Conservation (phyloP, 2,797 vertebrate species). For the Stomatorhinus walkeri region DNA sequence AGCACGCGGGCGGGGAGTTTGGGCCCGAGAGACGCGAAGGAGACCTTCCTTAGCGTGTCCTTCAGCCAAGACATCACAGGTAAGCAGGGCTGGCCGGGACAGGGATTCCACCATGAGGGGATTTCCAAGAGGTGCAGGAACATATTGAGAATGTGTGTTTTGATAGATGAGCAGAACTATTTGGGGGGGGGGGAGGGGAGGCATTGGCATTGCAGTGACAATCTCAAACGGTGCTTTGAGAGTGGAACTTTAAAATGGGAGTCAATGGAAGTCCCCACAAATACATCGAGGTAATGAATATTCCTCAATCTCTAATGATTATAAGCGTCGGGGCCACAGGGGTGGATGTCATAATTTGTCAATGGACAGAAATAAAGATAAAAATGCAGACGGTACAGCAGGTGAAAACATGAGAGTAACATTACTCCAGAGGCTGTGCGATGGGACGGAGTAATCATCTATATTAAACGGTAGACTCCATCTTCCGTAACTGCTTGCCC, state of each 20-base stretch:
- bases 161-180: background rate
- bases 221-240: background rate
- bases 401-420: background rate
- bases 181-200: background rate
- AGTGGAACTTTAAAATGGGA: background rate
- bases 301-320: background rate
- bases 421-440: background rate
- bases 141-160: background rate
- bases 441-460: background rate
- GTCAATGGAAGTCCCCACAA: background rate
- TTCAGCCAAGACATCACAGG: conserved; percentile 70
- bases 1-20: conserved; percentile 37
- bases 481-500: background rate
- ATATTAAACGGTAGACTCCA: background rate
- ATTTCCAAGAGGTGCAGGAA: background rate
- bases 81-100: conserved; percentile 37
- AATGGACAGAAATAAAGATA: background rate
- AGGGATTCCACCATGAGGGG: background rate
- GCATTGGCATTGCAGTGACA: background rate
- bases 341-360: background rate
- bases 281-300: background rate
- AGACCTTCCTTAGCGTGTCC: conserved; percentile 61
- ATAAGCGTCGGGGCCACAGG: conserved; percentile 29
- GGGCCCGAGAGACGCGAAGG: conserved; percentile 43
- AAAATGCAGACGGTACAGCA: background rate